Evolutionary conservation across 2,113 vertebrate genomes (phyloP).

Genomic region (Ramphastos sulfuratus): DNA sequence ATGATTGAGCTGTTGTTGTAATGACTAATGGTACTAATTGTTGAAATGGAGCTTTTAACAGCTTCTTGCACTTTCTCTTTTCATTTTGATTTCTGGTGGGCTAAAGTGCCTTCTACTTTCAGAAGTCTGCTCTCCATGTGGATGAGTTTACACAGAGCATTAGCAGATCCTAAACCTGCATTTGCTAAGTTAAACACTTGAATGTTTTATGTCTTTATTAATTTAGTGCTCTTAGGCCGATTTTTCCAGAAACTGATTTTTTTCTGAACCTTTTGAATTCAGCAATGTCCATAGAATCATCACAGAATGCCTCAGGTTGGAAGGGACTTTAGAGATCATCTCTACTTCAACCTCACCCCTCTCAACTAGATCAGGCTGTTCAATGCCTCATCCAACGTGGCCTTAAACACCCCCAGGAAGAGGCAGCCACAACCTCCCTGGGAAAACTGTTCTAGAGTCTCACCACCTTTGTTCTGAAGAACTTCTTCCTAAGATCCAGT

Average conservation of each 20-base stretch:
- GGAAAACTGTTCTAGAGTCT: no score
- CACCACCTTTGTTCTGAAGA: no score
- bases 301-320: no score
- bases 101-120: background rate
- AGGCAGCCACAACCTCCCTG: no score
- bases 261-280: background rate
- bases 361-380: no score
- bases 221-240: background rate
- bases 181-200: background rate
- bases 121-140: background rate
- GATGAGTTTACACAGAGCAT: background rate
- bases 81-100: no score
- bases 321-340: no score
- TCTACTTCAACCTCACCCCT: no score
- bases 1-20: background rate
- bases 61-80: background rate
- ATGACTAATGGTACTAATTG: slow-evolving; percentile 1
- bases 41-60: background rate
- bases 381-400: no score
- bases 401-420: no score
- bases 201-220: background rate
- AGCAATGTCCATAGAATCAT: background rate
- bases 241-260: background rate
- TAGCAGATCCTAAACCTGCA: background rate
- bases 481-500: no score